These are phyloP conservation scores for Acanthococcus lagerstroemiae DNA, from an alignment of 2,888 invertebrate genomes.

Conservation along the genomic window DNA sequence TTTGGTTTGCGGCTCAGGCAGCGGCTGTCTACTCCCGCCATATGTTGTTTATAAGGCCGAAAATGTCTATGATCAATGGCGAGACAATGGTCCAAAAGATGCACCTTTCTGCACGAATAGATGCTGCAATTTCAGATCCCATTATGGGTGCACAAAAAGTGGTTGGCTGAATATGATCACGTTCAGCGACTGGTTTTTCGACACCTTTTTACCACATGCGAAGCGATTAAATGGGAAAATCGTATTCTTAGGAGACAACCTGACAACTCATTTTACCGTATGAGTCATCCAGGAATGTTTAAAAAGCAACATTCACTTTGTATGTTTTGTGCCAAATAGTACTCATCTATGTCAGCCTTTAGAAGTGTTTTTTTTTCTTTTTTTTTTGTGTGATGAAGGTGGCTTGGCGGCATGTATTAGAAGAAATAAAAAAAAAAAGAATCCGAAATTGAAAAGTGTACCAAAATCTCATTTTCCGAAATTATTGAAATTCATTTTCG, in stretches of 20 bases:
- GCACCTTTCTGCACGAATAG: background rate
- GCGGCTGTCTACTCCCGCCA: constrained; percentile 39
- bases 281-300: background rate
- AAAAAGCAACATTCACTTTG: background rate
- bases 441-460: background rate
- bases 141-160: constrained; percentile 30
- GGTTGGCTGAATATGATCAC: background rate
- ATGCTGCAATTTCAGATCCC: constrained; percentile 28
- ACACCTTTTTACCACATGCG: background rate
- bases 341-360: background rate
- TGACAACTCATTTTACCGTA: constrained; percentile 37
- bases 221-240: constrained; percentile 33
- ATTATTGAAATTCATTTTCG: background rate
- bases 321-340: background rate
- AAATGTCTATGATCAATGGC: constrained; percentile 38
- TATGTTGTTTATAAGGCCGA: constrained; percentile 40
- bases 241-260: constrained; percentile 40
- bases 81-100: constrained; percentile 36
- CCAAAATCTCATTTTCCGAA: background rate
- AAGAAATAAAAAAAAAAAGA: background rate
- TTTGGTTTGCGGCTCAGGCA: constrained; percentile 40
- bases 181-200: background rate
- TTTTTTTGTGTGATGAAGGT: background rate
- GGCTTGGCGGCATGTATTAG: background rate
- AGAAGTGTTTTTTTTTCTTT: background rate